Base-by-base conservation (phyloP, 2,888 invertebrate species). In the Diachrysia chrysitis region DNA sequence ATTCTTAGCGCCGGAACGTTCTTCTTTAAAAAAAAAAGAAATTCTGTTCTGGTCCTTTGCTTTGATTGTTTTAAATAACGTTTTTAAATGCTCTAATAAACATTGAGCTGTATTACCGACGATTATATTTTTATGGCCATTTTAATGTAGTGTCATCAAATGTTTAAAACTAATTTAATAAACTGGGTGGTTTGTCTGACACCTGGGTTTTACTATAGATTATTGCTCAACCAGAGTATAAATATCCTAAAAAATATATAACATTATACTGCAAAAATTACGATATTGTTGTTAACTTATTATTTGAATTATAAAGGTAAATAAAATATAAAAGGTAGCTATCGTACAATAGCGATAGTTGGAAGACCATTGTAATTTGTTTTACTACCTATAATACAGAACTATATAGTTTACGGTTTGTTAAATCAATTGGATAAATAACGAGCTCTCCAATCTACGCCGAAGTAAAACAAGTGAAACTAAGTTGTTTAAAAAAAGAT, bases 341-440 rank as follows among this genome's bases (percentile, higher is more conserved):
- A n/a, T n/a, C n/a, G n/a, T n/a, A n/a, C n/a, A n/a, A n/a, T 37
- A 37, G 10, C 16, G 4, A 16, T 37, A 37, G 16, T 37, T 37
- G 37, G 1, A 37, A 37, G 14, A 37, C 16, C 14, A 16, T 37
- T 37, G 37, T 12, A 37, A 14, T 10, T 37, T 10, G 37, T 37
- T 37, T 37, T 37, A 37, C 37, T 16, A 37, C 37, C 14, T 37
- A 16, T 37, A 37, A 37, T 37, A 37, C 16, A 3, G 37, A 37
- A 37, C 37, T 37, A 37, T 37, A 16, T 37, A 37, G 16, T 16
- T 37, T 37, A 37, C 16, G 46, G 46, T 57, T 54, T 32, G 2
- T 58, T 25, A 29, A 58, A 77, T 58, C 42, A 58, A 72, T 77
- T 53, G 53, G 35, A 55, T 60, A 46, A 76, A 60, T 73, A 73